These are phyloP conservation scores for Poecilia velifera DNA, from an alignment of 2,797 vertebrate genomes.

Conservation along the genomic window DNA sequence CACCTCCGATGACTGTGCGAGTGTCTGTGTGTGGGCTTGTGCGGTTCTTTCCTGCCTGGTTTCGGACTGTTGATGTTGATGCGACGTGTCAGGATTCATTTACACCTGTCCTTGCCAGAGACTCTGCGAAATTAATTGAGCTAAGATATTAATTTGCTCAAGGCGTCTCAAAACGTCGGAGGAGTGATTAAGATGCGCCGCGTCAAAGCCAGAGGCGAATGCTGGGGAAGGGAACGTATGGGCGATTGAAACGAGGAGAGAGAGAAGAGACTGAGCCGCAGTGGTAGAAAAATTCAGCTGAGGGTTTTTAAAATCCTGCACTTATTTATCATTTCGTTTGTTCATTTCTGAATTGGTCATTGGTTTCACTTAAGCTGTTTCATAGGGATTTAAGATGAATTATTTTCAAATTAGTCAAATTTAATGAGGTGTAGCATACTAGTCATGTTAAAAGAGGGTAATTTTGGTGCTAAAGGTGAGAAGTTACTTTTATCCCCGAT, in stretches of 20 bases:
- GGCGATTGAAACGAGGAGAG: slow-evolving; percentile 8
- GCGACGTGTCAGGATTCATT: slow-evolving; percentile 70
- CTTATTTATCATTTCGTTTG: slow-evolving; percentile 10
- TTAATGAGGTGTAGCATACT: neutral
- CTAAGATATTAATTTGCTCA: slow-evolving; percentile 59
- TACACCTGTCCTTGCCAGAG: slow-evolving; percentile 66
- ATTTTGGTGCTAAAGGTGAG: neutral
- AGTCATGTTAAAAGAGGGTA: neutral
- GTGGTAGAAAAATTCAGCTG: slow-evolving; percentile 4
- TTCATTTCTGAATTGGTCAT: slow-evolving; percentile 16
- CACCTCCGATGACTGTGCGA: slow-evolving; percentile 29
- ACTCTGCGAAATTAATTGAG: slow-evolving; percentile 66
- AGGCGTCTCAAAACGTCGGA: slow-evolving; percentile 54
- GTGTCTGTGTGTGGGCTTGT: slow-evolving; percentile 3
- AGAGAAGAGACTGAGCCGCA: neutral
- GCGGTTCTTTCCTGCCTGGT: slow-evolving; percentile 25
- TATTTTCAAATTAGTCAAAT: neutral
- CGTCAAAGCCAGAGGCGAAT: slow-evolving; percentile 29
- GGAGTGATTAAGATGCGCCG: slow-evolving; percentile 46
- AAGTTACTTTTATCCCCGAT: slow-evolving; percentile 8
- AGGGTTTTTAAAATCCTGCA: slow-evolving; percentile 31
- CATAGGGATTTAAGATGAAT: neutral
- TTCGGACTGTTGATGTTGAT: slow-evolving; percentile 56
- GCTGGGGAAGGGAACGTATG: slow-evolving; percentile 32
- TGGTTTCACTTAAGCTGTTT: neutral